Conservation (phyloP, 2,797 vertebrate genomes). For the Poliocrania exsul region DNA sequence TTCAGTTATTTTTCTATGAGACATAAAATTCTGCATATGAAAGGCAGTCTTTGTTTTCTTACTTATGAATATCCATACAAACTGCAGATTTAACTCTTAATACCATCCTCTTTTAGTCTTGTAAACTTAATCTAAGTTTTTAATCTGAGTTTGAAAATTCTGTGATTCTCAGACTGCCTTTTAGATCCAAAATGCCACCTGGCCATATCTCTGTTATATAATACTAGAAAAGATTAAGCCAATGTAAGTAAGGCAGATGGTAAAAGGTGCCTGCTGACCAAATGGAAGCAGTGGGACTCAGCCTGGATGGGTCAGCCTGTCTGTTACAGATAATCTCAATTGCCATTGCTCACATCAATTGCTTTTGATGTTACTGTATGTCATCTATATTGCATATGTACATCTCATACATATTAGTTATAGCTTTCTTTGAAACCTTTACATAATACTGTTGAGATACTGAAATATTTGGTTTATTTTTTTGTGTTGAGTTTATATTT, state of each 20-base stretch:
- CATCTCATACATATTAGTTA: not conserved
- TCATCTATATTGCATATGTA: not conserved
- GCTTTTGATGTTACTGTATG: slow-evolving; percentile 24
- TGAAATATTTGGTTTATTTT: slow-evolving; percentile 31
- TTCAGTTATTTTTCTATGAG: not conserved
- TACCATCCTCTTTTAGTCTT: not conserved
- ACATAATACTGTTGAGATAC: slow-evolving; percentile 31
- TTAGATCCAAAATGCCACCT: slow-evolving; percentile 20
- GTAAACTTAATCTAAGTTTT: not conserved
- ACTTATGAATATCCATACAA: not conserved
- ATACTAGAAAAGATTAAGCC: slow-evolving; percentile 27
- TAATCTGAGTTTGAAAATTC: not conserved
- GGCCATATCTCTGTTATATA: not conserved
- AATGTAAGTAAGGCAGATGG: slow-evolving; percentile 54
- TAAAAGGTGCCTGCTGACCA: slow-evolving; percentile 64
- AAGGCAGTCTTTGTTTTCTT: not conserved
- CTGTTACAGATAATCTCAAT: slow-evolving; percentile 39
- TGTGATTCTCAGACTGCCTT: not conserved
- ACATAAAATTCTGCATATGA: not conserved
- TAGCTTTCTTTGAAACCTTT: slow-evolving; percentile 44
- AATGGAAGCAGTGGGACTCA: slow-evolving; percentile 52
- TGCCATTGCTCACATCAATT: slow-evolving; percentile 49
- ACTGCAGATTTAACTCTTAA: not conserved
- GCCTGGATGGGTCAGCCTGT: slow-evolving; percentile 32
- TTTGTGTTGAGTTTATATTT: slow-evolving; percentile 29